These are phyloP conservation scores for Alviniconcha strummeri DNA, from an alignment of 2,888 invertebrate species.

Conservation along the genomic window DNA sequence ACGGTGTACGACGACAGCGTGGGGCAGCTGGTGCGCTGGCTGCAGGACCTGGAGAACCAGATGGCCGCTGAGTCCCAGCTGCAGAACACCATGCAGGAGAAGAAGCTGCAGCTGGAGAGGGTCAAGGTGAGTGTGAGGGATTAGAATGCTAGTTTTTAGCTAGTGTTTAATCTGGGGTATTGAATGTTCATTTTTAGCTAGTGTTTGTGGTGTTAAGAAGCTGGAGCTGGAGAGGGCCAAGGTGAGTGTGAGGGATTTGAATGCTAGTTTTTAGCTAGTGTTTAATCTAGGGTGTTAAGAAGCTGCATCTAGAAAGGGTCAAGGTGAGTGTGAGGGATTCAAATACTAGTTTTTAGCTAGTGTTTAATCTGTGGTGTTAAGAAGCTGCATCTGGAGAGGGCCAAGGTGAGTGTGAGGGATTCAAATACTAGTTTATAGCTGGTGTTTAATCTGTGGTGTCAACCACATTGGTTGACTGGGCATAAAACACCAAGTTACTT, in stretches of 20 bases:
- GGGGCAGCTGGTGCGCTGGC: constrained; percentile 86
- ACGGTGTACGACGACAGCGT: constrained; percentile 93
- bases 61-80: constrained; percentile 86
- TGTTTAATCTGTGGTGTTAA: constrained; percentile 38
- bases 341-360: too few species aligned
- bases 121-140: constrained; percentile 82
- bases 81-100: constrained; percentile 66
- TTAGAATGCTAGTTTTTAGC: too few species aligned
- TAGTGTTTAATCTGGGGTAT: too few species aligned
- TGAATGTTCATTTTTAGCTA: too few species aligned
- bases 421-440: too few species aligned
- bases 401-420: constrained; percentile 80
- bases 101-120: constrained; percentile 80
- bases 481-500: too few species aligned
- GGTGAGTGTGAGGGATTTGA: constrained; percentile 75
- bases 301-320: constrained; percentile 83
- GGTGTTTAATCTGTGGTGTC: too few species aligned
- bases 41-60: constrained; percentile 84
- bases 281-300: constrained; percentile 42
- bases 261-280: too few species aligned
- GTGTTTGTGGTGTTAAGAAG: constrained; percentile 47
- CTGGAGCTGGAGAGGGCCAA: constrained; percentile 86
- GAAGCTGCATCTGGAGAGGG: constrained; percentile 81
- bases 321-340: constrained; percentile 78
- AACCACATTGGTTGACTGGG: too few species aligned